Base-by-base conservation (phyloP, 1,140 invertebrate genomes). In the Hydropsyche tenuis region DNA sequence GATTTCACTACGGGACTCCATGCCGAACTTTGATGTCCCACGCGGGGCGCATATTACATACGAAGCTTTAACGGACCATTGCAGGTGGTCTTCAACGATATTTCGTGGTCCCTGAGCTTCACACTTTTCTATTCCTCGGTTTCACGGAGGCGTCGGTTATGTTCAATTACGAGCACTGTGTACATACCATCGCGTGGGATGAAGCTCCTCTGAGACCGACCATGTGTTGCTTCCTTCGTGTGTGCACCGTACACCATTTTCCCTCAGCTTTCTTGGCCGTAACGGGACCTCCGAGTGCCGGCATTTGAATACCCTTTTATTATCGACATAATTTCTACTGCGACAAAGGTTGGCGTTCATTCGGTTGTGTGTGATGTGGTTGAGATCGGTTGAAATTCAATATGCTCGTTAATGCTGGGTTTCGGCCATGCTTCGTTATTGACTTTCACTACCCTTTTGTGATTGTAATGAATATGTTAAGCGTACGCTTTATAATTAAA, bases 81-180 rank as follows among this genome's bases (percentile, higher is more conserved):
- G 56, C 56, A 60, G 56, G 56, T 60, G 56, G 56, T 60, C 56
- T 23, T 25, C 25, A 20, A 60, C 56, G 25, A 3, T 37, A 37
- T 37, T 37, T 9, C 3, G 30, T 37, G 30, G 30, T 37, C 30
- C 30, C 9, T 9, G 9, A 9, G 3, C 30, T 37, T 37, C 30
- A 37, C 30, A 37, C 30, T 37, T 37, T 37, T 37, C 30, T 9
- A 37, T 37, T 60, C 20, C 23, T 25, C 56, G 1, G 9, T 14
- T 14, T 22, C 23, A 20, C 25, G 56, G 56, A 60, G 56, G 56
- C 56, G 56, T 60, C 20, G 20, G 30, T 37, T 60, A 60, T 14
- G 56, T 60, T 60, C 56, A 60, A 60, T 60, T 60, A 60, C 56
- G 20, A 37, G 56, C 56, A 60, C 23, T 60, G 22, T 56, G 22